These are phyloP conservation scores for Resseliella maxima DNA, from an alignment of 2,888 invertebrate species.

Conservation along the genomic window DNA sequence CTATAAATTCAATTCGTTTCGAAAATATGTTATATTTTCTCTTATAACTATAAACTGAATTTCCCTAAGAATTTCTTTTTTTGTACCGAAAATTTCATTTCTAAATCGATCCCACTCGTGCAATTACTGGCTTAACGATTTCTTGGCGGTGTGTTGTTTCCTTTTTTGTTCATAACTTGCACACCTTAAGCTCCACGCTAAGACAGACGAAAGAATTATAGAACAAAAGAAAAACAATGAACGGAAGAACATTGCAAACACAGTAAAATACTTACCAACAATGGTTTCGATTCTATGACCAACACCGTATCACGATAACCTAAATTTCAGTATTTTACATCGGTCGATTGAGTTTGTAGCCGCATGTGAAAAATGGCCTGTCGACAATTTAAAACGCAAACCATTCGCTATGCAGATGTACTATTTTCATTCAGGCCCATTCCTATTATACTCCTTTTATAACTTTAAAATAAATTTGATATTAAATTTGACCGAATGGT, in stretches of 20 bases:
- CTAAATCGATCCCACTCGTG: neutral
- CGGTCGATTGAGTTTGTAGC: neutral
- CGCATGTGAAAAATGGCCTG: constrained; percentile 23
- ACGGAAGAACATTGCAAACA: constrained; percentile 51
- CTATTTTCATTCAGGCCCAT: neutral
- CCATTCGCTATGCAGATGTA: constrained; percentile 8
- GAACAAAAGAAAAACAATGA: constrained; percentile 20
- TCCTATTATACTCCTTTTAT: neutral
- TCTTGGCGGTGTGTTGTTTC: neutral
- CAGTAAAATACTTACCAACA: constrained; percentile 35
- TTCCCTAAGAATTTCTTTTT: neutral
- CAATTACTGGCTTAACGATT: constrained; percentile 12
- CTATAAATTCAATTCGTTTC: neutral
- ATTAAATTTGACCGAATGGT: no score
- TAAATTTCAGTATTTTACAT: constrained; percentile 14
- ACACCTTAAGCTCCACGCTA: neutral
- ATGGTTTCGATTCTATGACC: constrained; percentile 1
- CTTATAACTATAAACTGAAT: no score
- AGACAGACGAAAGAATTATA: neutral
- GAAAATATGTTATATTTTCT: neutral
- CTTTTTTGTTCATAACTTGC: neutral
- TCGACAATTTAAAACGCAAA: constrained; percentile 34
- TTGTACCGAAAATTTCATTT: neutral
- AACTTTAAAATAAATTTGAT: no score
- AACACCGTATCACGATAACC: constrained; percentile 25